Conservation (phyloP, 2,888 invertebrate genomes). For the Brachyptera putata region DNA sequence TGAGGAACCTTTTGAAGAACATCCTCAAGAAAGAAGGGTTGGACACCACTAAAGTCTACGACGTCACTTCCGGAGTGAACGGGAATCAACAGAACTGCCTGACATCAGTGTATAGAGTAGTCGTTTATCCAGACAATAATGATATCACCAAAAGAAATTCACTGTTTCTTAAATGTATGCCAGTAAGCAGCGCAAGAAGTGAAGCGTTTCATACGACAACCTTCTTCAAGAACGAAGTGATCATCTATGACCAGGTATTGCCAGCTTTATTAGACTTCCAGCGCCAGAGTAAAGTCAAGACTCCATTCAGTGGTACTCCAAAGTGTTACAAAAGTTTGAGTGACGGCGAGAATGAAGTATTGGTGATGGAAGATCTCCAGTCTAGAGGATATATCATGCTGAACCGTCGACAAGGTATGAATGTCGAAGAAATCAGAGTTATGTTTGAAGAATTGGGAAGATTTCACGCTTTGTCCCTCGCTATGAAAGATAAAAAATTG, state of each 20-base stretch:
- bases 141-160: not conserved
- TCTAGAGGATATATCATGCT: slow-evolving; percentile 48
- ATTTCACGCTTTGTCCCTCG: slow-evolving; percentile 57
- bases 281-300: not conserved
- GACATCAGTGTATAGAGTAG: slow-evolving; percentile 6
- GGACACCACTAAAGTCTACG: slow-evolving; percentile 4
- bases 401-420: slow-evolving; percentile 49
- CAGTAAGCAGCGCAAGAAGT: not conserved
- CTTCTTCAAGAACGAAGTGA: slow-evolving; percentile 13
- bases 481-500: slow-evolving; percentile 54
- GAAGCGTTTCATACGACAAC: not conserved
- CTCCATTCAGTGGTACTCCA: slow-evolving; percentile 3
- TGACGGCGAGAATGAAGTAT: slow-evolving; percentile 54
- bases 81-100: not conserved
- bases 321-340: slow-evolving; percentile 38
- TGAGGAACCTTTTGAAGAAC: not conserved
- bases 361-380: slow-evolving; percentile 54
- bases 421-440: slow-evolving; percentile 49
- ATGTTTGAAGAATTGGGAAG: slow-evolving; percentile 53
- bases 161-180: slow-evolving; percentile 5
- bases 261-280: slow-evolving; percentile 1
- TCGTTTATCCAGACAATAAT: slow-evolving; percentile 8
- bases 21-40: slow-evolving; percentile 2
- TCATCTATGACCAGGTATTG: slow-evolving; percentile 1
- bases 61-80: not conserved